phyloP scores from a whole-genome alignment of 2,888 invertebrate genomes.

The Heliconius erato region DNA sequence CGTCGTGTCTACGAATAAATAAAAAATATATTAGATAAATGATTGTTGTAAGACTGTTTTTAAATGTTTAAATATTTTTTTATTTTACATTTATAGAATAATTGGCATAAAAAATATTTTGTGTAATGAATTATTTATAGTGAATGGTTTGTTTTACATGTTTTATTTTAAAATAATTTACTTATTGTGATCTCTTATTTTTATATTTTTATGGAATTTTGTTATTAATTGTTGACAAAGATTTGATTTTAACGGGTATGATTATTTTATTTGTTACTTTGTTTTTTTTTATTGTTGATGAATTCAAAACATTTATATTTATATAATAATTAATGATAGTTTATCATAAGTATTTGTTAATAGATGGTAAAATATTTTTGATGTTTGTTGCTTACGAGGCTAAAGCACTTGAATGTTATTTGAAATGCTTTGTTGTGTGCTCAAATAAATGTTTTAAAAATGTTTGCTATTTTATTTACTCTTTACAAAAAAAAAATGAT shows the following conservation, averaged over 20 bases:
- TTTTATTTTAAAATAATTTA: background rate
- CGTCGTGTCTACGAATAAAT: conserved; percentile 9
- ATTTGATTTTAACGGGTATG: background rate
- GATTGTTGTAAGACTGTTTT: conserved; percentile 7
- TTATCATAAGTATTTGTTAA: conserved; percentile 51
- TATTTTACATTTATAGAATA: background rate
- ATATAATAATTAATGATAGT: conserved; percentile 5
- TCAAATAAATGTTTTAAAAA: conserved; percentile 66
- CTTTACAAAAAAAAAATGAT: too few relatives aligned
- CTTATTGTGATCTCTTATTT: background rate
- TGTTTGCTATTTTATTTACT: too few relatives aligned
- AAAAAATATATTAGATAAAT: background rate
- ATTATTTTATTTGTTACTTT: background rate
- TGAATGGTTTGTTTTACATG: too few relatives aligned
- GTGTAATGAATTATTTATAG: too few relatives aligned
- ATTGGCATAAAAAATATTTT: too few relatives aligned
- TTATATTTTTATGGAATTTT: background rate
- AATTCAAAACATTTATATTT: background rate
- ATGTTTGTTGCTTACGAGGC: conserved; percentile 47
- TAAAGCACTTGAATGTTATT: conserved; percentile 46
- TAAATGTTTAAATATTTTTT: background rate
- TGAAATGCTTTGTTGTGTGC: conserved; percentile 70
- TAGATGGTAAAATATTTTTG: conserved; percentile 50
- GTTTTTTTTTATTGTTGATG: background rate
- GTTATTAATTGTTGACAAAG: background rate